A percentile compares a stretch with the other conserved stretches of the same genome.
phyloP scores from a whole-genome alignment of 1,140 invertebrate species.

The Nebria ingens region DNA sequence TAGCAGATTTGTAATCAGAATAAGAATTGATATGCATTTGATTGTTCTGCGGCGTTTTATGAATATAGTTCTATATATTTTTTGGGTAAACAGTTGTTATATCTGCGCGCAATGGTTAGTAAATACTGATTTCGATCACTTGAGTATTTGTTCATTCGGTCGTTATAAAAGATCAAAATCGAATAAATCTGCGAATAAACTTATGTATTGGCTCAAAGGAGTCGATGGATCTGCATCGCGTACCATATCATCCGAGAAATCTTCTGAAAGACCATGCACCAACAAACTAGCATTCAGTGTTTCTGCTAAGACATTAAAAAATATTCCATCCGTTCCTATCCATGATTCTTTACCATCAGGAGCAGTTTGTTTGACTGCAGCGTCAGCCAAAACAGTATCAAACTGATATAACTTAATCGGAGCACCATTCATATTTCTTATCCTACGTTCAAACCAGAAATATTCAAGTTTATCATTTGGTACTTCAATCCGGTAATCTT shows the following conservation, averaged over 20 bases:
- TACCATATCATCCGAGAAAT: background rate
- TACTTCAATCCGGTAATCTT: background rate
- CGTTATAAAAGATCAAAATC: background rate
- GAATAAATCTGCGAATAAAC: background rate
- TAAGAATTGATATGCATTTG: too few relatives aligned
- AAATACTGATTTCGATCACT: too few relatives aligned
- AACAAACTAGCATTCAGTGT: background rate
- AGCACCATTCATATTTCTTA: conserved; percentile 1
- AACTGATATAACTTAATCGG: background rate
- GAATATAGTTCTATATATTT: too few relatives aligned
- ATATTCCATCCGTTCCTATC: background rate
- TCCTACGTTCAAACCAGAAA: background rate
- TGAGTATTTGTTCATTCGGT: background rate
- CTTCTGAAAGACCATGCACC: background rate
- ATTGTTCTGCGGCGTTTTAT: too few relatives aligned
- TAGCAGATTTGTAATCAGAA: too few relatives aligned
- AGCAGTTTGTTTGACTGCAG: too few relatives aligned
- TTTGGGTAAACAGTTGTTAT: too few relatives aligned
- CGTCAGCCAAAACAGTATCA: background rate
- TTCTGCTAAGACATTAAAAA: background rate
- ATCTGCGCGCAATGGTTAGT: too few relatives aligned
- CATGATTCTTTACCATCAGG: background rate
- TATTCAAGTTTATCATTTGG: background rate
- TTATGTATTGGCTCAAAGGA: background rate
- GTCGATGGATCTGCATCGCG: background rate